Evolutionary conservation across 2,797 vertebrate species (phyloP).

Genomic region (Neosilurus hyrtlii): DNA sequence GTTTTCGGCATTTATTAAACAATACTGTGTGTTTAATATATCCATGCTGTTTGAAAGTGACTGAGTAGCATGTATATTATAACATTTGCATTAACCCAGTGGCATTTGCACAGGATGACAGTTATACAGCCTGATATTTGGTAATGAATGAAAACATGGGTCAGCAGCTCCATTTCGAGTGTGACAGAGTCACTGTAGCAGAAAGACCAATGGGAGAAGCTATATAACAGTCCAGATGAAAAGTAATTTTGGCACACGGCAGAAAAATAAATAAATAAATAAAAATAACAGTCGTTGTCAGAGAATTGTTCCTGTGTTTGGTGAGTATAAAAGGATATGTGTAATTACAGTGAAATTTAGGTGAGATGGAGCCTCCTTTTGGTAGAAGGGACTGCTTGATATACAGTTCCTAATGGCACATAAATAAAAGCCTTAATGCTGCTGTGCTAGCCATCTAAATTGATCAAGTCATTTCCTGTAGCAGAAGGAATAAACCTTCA

Average conservation of each 20-base stretch:
- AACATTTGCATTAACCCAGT: neutral
- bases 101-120: neutral
- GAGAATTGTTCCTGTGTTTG: neutral
- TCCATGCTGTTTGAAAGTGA: neutral
- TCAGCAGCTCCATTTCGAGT: neutral
- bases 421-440: neutral
- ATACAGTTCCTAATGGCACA: neutral
- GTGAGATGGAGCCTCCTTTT: neutral
- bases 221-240: neutral
- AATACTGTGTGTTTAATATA: neutral
- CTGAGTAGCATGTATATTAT: neutral
- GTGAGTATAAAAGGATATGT: neutral
- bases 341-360: neutral
- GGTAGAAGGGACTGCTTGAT: neutral
- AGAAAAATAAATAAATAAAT: neutral
- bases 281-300: neutral
- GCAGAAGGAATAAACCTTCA: neutral
- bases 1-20: too few relatives aligned
- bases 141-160: neutral
- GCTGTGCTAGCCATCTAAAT: neutral
- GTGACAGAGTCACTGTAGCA: neutral
- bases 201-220: neutral
- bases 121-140: neutral
- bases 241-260: neutral
- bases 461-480: neutral